Conservation (phyloP, 2,113 vertebrate species). For the Sylvietta virens region DNA sequence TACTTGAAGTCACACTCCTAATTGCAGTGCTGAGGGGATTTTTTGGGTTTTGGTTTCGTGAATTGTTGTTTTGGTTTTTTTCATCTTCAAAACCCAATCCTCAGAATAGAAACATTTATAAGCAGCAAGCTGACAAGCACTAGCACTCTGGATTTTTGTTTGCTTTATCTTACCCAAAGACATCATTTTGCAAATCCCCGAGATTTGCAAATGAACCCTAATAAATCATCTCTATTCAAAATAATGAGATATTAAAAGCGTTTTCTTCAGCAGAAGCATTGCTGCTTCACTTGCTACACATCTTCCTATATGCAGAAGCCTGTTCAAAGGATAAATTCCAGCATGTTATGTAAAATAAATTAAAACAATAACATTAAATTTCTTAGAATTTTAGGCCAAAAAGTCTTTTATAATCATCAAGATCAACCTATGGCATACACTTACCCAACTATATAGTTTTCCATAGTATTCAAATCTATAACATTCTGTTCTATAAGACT, state of each 20-base stretch:
- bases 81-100: not conserved
- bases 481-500: not conserved
- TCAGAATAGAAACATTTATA: constrained; percentile 8
- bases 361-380: not conserved
- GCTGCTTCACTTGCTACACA: not conserved
- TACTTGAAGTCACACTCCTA: not conserved
- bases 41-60: not conserved
- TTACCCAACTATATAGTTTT: not conserved
- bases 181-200: not conserved
- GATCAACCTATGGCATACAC: not conserved
- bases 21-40: not conserved
- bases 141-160: not conserved
- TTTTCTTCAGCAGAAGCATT: not conserved
- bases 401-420: not conserved
- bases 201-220: not conserved
- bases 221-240: not conserved
- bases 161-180: not conserved
- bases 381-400: not conserved
- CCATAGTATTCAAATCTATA: not conserved
- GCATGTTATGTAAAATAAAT: not conserved
- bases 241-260: not conserved
- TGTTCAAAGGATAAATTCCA: not conserved
- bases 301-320: not conserved
- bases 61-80: not conserved
- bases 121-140: not conserved